Base-by-base conservation (phyloP, 2,113 vertebrate genomes). In the Noturus placidus region DNA sequence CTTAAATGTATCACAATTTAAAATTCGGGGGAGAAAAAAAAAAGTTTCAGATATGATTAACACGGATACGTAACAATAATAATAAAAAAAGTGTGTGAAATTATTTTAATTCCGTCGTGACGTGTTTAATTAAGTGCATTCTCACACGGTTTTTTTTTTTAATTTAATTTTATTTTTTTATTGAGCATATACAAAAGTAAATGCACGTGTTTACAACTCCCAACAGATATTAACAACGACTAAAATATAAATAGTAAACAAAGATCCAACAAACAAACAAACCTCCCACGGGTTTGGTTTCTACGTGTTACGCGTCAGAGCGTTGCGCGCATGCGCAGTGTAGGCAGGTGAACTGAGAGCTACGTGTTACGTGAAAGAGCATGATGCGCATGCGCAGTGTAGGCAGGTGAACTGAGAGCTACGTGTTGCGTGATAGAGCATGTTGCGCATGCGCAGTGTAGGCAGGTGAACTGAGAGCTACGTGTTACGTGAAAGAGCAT, bases 391-490 rank as follows among this genome's bases (percentile, higher is more conserved):
- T 86, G 72, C 76, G 72, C 5, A 57, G 17, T 13, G 17, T 5
- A 20, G n/a, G 38, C 59, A 83, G 81, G 81, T 83, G 81, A n/a
- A n/a, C n/a, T n/a, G n/a, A n/a, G n/a, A n/a, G n/a, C 2, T 42
- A 74, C 20, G 38, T 74, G 19, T 50, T 38, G 20, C 33, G 5
- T 11, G 27, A n/a, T 25, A 77, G 14, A 6, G 17, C 5, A 50
- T 33, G 11, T 8, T 79, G 74, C 57, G 72, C 72, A 78, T 86
- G 72, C 76, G 72, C 5, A 57, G 17, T 13, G 17, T 5, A 20
- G n/a, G 38, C 59, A 83, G 81, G 81, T 83, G 81, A n/a, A n/a
- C n/a, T n/a, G n/a, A n/a, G n/a, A n/a, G n/a, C 2, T 42, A 74
- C 20, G 38, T 74, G 19, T 50, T 38, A 38, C 33, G 5, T 11